Percentiles rank a stretch among this genome's conserved stretches.
Conservation (phyloP, 2,888 invertebrate genomes). For the Notodonta dromedarius region DNA sequence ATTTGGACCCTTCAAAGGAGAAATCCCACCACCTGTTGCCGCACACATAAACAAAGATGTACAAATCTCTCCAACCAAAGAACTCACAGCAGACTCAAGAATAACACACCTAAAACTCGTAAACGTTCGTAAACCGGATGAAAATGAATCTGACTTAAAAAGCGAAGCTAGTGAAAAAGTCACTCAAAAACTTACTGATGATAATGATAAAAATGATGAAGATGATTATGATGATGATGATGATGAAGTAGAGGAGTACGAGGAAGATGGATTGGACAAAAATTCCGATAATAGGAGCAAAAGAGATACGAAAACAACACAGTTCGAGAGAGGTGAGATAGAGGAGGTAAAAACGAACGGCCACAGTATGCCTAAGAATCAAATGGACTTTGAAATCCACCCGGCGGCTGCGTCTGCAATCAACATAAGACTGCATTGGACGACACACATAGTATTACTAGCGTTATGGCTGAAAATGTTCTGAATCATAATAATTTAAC, state of each 20-base stretch:
- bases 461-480: constrained; percentile 51
- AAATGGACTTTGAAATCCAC: constrained; percentile 57
- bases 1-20: constrained; percentile 89
- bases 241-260: constrained; percentile 43
- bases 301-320: constrained; percentile 64
- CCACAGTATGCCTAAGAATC: constrained; percentile 55
- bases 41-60: constrained; percentile 51
- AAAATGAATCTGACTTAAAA: constrained; percentile 51
- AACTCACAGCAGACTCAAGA: constrained; percentile 27
- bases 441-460: constrained; percentile 53
- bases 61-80: constrained; percentile 4
- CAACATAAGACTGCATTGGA: constrained; percentile 38
- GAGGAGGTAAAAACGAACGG: constrained; percentile 54
- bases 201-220: constrained; percentile 35
- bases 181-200: constrained; percentile 32
- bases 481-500: constrained; percentile 57
- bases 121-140: constrained; percentile 50
- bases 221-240: constrained; percentile 46
- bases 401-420: constrained; percentile 28
- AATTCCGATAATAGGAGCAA: constrained; percentile 40
- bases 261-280: constrained; percentile 40
- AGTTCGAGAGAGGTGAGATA: constrained; percentile 61
- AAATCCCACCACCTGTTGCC: constrained; percentile 83
- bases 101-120: constrained; percentile 73
- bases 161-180: constrained; percentile 57